Base-by-base conservation (phyloP, 2,888 invertebrate genomes). In the Cryptosula pallasiana region DNA sequence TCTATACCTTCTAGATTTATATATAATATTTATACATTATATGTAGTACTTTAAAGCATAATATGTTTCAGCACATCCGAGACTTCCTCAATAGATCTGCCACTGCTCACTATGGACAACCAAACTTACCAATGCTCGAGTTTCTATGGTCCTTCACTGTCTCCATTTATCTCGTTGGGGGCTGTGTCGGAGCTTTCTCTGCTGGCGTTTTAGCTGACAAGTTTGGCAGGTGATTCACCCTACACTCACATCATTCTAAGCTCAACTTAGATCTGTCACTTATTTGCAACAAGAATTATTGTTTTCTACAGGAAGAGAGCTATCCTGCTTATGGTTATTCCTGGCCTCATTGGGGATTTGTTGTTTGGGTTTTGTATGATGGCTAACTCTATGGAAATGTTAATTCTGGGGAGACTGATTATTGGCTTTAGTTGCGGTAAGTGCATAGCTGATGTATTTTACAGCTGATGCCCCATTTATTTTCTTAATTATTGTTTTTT, bases 31-130 rank as follows among this genome's bases (percentile, higher is more conserved):
- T n/a, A n/a, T n/a, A n/a, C n/a, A n/a, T n/a, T n/a, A n/a, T n/a
- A n/a, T n/a, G n/a, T n/a, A n/a, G n/a, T n/a, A n/a, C n/a, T n/a
- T n/a, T n/a, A n/a, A n/a, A n/a, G n/a, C n/a, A n/a, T n/a, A n/a
- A n/a, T n/a, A n/a, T n/a, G n/a, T 36, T 70, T 9, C 75, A 79
- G 79, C 69, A 78, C 73, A 89, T 92, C 78, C 88, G 89, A 84
- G 76, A 79, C 0, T 94, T 92, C 86, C 91, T 92, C 81, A 91
- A 91, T 79, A 87, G 89, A 80, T 91, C 91, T 74, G 83, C 92
- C 35, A 79, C 86, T 69, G 86, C 86, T 57, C 88, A 88, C 35
- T 92, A 90, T 83, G 88, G 87, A 74, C 35, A 55, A 25, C 72
- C 75, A 5, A 69, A 1, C n/a, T 69, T 55, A 20, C 25, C 55